These are phyloP conservation scores for Beaufortia kweichowensis DNA, from an alignment of 2,113 vertebrate genomes.

Conservation along the genomic window DNA sequence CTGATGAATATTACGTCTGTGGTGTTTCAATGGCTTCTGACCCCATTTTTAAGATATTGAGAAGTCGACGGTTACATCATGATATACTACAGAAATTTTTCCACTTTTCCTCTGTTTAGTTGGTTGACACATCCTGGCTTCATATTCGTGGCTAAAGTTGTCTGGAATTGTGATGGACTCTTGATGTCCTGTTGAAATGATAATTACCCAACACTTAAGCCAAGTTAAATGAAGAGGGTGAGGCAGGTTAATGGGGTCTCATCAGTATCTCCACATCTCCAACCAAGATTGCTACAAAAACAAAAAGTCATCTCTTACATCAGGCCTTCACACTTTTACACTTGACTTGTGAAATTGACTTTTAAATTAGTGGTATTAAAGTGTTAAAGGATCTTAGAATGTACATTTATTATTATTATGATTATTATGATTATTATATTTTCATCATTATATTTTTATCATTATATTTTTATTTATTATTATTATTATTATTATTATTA, in stretches of 20 bases:
- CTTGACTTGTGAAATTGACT: not conserved
- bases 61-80: not conserved
- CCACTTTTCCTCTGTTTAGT: not conserved
- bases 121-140: constrained; percentile 7
- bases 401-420: too few species aligned
- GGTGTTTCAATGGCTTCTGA: constrained; percentile 25
- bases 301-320: constrained; percentile 19
- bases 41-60: not conserved
- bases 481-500: too few species aligned
- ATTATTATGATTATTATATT: too few species aligned
- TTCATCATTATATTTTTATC: too few species aligned
- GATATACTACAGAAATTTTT: not conserved
- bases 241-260: constrained; percentile 40
- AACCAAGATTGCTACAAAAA: constrained; percentile 34
- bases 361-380: too few species aligned
- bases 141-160: constrained; percentile 22
- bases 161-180: constrained; percentile 2
- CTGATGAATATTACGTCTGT: constrained; percentile 21
- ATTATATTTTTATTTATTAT: too few species aligned
- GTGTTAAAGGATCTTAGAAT: too few species aligned
- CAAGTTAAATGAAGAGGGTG: constrained; percentile 26
- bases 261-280: constrained; percentile 38
- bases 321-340: not conserved
- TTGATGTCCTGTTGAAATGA: constrained; percentile 45
- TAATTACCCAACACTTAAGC: constrained; percentile 41